Conservation (phyloP, 2,888 invertebrate genomes). For the Drosophila anomalata region DNA sequence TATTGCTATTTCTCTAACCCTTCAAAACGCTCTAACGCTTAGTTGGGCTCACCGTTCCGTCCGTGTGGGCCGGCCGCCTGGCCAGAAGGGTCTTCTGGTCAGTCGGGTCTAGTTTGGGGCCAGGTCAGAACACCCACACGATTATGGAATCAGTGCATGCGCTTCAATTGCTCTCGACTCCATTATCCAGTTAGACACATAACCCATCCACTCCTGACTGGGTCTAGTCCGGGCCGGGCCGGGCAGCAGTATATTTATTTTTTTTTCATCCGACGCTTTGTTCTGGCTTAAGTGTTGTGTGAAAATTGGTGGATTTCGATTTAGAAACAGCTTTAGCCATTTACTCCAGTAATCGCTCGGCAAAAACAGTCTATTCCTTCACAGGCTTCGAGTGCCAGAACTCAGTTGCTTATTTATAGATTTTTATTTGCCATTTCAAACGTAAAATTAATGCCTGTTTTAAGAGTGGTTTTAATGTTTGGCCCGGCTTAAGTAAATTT, state of each 20-base stretch:
- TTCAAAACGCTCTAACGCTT: conserved; percentile 49
- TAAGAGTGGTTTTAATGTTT: conserved; percentile 47
- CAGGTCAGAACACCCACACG: conserved; percentile 10
- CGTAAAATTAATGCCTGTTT: conserved; percentile 30
- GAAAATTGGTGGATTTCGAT: conserved; percentile 23
- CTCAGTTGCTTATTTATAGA: background rate
- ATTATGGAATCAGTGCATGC: conserved; percentile 71
- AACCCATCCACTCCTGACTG: background rate
- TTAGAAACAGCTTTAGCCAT: conserved; percentile 6
- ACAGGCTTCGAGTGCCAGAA: background rate
- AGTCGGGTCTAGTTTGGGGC: background rate
- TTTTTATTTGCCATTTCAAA: conserved; percentile 7
- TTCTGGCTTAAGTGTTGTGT: conserved; percentile 24
- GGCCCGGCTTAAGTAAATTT: conserved; percentile 43
- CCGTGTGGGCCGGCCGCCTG: background rate
- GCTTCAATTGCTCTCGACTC: conserved; percentile 69
- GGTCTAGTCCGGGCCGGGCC: conserved; percentile 2
- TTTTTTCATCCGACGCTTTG: conserved; percentile 21
- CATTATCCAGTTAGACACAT: conserved; percentile 53
- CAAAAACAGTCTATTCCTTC: background rate
- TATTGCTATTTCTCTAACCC: conserved; percentile 13
- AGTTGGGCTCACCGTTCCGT: conserved; percentile 45
- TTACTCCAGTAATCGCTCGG: background rate
- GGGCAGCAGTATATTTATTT: background rate
- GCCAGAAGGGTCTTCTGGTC: conserved; percentile 18